phyloP scores from a whole-genome alignment of 2,113 vertebrate genomes.

The Pterocles burchelli region DNA sequence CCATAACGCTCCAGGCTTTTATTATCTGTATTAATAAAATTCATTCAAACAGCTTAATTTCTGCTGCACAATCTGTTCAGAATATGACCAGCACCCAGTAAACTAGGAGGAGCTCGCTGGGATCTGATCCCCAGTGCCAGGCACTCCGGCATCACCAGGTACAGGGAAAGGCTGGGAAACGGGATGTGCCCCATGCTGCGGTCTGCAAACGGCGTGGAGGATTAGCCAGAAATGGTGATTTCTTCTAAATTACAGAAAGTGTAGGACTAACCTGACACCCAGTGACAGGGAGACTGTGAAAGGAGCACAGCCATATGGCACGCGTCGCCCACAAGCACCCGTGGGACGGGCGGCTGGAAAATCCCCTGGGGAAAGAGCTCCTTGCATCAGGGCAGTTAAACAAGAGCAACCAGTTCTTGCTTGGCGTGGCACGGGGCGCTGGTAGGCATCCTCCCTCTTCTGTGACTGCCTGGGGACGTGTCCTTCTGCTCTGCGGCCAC shows the following conservation, averaged over 20 bases:
- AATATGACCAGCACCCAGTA: not conserved
- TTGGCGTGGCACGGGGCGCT: rapidly evolving
- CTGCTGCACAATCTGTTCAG: not conserved
- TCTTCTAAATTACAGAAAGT: not conserved
- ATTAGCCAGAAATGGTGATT: not conserved
- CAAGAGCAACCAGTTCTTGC: not conserved
- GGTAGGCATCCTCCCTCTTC: not conserved
- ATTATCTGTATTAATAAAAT: not conserved
- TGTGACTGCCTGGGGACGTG: not conserved
- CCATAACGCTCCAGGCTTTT: not conserved
- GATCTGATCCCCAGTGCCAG: not conserved
- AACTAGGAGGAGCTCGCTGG: not conserved
- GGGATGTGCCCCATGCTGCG: rapidly evolving
- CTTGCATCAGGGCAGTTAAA: not conserved
- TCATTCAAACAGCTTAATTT: not conserved
- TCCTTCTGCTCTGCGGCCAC: not conserved
- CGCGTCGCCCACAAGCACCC: rapidly evolving
- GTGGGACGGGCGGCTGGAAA: not conserved
- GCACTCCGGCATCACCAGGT: not conserved
- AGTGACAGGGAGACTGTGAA: not conserved
- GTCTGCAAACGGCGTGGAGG: rapidly evolving
- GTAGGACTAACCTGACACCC: too few species aligned
- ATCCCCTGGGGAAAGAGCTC: not conserved
- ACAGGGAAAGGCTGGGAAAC: not conserved
- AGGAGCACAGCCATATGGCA: not conserved